A percentile compares a stretch with the other conserved stretches of the same genome.
Conservation (phyloP, 2,797 vertebrate species). For the Tragelaphus eurycerus region DNA sequence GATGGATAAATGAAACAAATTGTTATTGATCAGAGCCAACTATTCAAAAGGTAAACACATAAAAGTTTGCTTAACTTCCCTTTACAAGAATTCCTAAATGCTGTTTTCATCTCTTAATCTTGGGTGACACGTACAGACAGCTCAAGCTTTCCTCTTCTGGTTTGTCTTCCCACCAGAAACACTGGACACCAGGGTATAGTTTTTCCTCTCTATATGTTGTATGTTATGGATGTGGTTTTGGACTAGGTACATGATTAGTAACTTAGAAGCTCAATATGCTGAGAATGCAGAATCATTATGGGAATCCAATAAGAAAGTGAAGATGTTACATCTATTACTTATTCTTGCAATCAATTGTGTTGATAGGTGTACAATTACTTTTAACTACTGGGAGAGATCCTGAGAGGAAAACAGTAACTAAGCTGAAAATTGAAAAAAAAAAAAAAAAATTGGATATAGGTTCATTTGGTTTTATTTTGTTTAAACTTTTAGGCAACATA, state of each 20-base stretch:
- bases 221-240: slow-evolving; percentile 56
- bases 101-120: not conserved
- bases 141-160: not conserved
- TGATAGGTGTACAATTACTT: slow-evolving; percentile 15
- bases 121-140: not conserved
- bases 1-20: slow-evolving; percentile 46
- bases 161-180: slow-evolving; percentile 29
- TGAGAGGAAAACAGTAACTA: not conserved
- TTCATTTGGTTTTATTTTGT: not conserved
- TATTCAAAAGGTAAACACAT: not conserved
- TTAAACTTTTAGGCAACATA: not conserved
- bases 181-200: not conserved
- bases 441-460: rapidly evolving
- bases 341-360: slow-evolving; percentile 51
- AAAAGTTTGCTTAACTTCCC: not conserved
- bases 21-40: slow-evolving; percentile 55
- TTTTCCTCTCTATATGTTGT: slow-evolving; percentile 34
- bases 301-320: slow-evolving; percentile 55
- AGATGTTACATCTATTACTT: slow-evolving; percentile 50
- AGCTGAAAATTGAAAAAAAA: not conserved
- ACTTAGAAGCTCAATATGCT: slow-evolving; percentile 69
- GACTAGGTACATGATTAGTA: slow-evolving; percentile 12
- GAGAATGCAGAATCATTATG: slow-evolving; percentile 62
- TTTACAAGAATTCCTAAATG: not conserved
- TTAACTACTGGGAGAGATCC: not conserved